Base-by-base conservation (phyloP, 2,888 invertebrate genomes). In the Seladonia tumulorum region DNA sequence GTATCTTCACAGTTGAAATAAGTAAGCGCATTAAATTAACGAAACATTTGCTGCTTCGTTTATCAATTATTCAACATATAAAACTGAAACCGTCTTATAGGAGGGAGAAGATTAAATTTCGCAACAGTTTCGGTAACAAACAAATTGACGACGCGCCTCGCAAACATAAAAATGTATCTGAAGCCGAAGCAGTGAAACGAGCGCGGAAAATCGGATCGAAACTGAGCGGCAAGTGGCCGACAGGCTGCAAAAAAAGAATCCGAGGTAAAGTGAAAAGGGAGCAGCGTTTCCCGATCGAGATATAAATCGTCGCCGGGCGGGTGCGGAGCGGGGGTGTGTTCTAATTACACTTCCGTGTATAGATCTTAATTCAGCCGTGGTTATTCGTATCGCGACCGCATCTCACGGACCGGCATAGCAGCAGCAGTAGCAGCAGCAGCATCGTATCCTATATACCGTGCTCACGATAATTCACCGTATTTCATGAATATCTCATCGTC, bases 401-500 rank as follows among this genome's bases (percentile, higher is more conserved):
- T 39, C 53, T 18, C 10, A 12, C 0, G 68, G 45, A 66, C 5
- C 45, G 16, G n/a, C 7, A 12, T n/a, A 12, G 57, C 57, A 57
- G 57, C 57, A n/a, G 57, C 53, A 53, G 53, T 2, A 53, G 57
- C 22, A n/a, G 57, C 53, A 53, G 53, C 8, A 53, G 57, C 57
- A n/a, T 3, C 39, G n/a, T 29, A 39, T 39, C 22, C 68, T 66
- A 35, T 35, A 57, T 60, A n/a, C 22, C 8, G 47, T 63, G 74
- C 72, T 82, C 53, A 72, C 78, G 76, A 78, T 85, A 79, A 86
- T 79, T 81, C 78, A 29, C 78, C 70, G 83, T 72, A 78, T 88
- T 73, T 86, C 88, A 85, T 81, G 82, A 87, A 85, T 87, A 87
- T 88, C 85, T 79, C 87, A 83, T 78, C 83, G 83, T 63, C 71